A percentile compares a stretch with the other conserved stretches of the same genome.
Conservation (phyloP, 30 jellyfish, hydroid and myxozoan genomes). For the Hydractinia echinata region DNA sequence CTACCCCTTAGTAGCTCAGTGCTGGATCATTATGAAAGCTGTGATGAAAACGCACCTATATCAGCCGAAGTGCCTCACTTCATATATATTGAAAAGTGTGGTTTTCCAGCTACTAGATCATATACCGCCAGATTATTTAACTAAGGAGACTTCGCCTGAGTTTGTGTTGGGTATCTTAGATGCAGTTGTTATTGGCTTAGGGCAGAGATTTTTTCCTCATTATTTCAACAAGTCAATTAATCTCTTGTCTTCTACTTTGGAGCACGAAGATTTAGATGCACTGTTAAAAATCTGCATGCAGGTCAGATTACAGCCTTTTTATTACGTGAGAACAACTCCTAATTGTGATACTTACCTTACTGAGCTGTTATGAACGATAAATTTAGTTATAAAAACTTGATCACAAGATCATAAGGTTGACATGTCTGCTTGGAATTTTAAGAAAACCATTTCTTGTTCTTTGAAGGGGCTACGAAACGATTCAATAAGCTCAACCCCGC, state of each 20-base stretch:
- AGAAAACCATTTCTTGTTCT: too few species aligned
- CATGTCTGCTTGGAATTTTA: too few species aligned
- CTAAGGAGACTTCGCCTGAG: background rate
- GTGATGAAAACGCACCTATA: background rate
- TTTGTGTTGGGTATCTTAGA: background rate
- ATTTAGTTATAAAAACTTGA: too few species aligned
- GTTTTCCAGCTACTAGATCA: background rate
- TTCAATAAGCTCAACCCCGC: too few species aligned
- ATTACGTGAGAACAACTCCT: background rate
- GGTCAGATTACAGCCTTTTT: background rate
- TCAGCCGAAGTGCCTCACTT: background rate
- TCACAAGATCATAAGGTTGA: too few species aligned
- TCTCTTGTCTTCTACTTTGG: background rate
- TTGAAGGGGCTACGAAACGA: too few species aligned
- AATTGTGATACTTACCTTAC: background rate
- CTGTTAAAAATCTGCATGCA: background rate
- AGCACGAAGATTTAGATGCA: background rate
- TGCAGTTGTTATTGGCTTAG: background rate
- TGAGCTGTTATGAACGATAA: background rate
- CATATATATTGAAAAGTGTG: background rate
- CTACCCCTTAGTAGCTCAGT: background rate
- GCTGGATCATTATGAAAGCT: background rate
- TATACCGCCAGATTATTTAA: background rate
- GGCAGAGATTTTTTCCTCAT: slow-evolving; percentile 6
- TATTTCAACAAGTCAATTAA: background rate